These are phyloP conservation scores for Chesias legatella DNA, from an alignment of 2,888 invertebrate genomes.

Conservation along the genomic window DNA sequence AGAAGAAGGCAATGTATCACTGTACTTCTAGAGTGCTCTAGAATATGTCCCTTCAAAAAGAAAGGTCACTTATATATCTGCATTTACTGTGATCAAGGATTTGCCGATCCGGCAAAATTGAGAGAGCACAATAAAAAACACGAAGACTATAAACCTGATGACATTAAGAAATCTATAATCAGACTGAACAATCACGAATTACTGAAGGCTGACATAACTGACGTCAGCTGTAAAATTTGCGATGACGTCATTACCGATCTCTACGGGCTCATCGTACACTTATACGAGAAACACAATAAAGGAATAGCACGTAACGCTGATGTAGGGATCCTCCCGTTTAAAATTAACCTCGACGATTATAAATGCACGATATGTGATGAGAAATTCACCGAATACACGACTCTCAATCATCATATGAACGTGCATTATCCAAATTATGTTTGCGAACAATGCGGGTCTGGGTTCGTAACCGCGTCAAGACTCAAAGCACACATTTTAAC, in stretches of 20 bases:
- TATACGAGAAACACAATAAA: constrained; percentile 14
- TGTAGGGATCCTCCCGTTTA: constrained; percentile 16
- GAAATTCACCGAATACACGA: constrained; percentile 2
- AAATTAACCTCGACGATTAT: constrained; percentile 6
- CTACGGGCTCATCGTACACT: constrained; percentile 11
- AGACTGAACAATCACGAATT: constrained; percentile 1
- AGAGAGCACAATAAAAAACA: constrained; percentile 8
- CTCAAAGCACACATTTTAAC: constrained; percentile 7
- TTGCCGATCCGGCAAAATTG: constrained; percentile 26
- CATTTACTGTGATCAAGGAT: constrained; percentile 38
- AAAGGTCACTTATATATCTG: constrained; percentile 29
- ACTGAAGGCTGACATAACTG: constrained; percentile 17
- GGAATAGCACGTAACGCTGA: constrained; percentile 1
- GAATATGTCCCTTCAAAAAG: constrained; percentile 11
- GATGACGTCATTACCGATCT: constrained; percentile 3
- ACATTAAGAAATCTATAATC: constrained; percentile 2
- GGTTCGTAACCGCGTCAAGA: constrained; percentile 24
- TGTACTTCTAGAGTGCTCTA: constrained; percentile 12
- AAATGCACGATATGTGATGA: constrained; percentile 14
- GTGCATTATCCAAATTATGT: constrained; percentile 47
- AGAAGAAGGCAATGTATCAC: constrained; percentile 41
- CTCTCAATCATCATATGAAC: constrained; percentile 46
- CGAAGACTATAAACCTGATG: background rate
- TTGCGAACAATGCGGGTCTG: constrained; percentile 41
- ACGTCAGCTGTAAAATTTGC: constrained; percentile 19